Evolutionary conservation across 2,113 vertebrate species (phyloP).

Genomic region (Ameiurus melas): DNA sequence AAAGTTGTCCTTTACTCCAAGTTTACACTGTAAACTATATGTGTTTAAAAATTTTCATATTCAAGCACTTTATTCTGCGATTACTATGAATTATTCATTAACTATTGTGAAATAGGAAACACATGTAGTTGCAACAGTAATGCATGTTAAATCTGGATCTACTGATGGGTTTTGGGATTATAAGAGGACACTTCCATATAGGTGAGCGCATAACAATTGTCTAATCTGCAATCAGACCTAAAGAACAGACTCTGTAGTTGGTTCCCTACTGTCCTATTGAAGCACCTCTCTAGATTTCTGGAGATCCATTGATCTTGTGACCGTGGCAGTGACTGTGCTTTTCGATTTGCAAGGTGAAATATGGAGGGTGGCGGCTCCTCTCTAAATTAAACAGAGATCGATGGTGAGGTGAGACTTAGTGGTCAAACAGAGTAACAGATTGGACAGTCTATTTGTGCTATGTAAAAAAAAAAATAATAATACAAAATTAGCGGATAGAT

Average conservation of each 20-base stretch:
- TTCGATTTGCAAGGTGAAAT: constrained; percentile 25
- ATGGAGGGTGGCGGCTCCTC: constrained; percentile 20
- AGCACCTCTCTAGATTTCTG: neutral
- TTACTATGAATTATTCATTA: neutral
- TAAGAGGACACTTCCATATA: neutral
- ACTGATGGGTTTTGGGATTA: neutral
- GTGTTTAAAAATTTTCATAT: neutral
- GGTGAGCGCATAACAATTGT: neutral
- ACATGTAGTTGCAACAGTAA: neutral
- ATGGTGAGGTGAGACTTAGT: constrained; percentile 12
- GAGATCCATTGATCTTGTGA: neutral
- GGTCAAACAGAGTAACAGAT: constrained; percentile 21
- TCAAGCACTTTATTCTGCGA: neutral
- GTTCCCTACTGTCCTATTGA: neutral
- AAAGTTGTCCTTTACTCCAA: neutral
- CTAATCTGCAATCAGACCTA: neutral
- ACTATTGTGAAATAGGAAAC: neutral
- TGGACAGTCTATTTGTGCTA: neutral
- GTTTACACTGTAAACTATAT: neutral
- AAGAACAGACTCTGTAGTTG: neutral
- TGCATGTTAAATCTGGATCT: neutral
- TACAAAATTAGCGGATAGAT: neutral
- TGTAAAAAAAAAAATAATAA: neutral
- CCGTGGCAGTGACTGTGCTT: constrained; percentile 1
- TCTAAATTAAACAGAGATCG: constrained; percentile 19